Base-by-base conservation (phyloP, 2,797 vertebrate species). In the Podargus strigoides region DNA sequence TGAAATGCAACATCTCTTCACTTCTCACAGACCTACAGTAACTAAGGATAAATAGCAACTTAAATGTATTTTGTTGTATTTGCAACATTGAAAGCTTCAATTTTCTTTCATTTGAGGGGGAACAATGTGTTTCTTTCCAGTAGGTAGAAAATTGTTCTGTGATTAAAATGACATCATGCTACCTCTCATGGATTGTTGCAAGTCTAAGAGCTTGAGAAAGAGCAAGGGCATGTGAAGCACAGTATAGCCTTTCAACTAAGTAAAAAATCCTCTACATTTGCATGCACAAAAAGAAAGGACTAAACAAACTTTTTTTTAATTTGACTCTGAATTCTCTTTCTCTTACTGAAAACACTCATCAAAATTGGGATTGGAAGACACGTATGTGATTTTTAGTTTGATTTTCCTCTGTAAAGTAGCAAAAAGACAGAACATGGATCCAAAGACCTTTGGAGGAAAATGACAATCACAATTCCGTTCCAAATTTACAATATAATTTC, bases 61-160 rank as follows among this genome's bases (percentile, higher is more conserved):
- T 69, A 55, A 86, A 91, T 60, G 55, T 53, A 44, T 78, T 90
- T 85, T 92, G 74, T 80, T 93, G 95, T 94, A 87, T 82, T 94
- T 94, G 69, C 75, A 73, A 50, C 34, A 32, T 1, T 64, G 73
- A 95, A 95, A 96, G 87, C 89, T 83, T 70, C 77, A 66, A 87
- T 96, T 96, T 97, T 92, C 88, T 79, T 90, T 87, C 77, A 49
- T 4, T 4, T 74, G 70, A 88, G 42, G 67, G 68, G 56, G 83
- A 91, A 95, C 73, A 95, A 90, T 81, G 64, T 58, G 52, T 87
- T 87, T 93, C 74, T 84, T 94, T 96, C 75, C 85, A 87, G 85
- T 27, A 89, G 78, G 75, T 95, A 95, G 89, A 90, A 97, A 97
- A 96, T 87, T 91, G 83, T 94, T 79, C 93, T 79, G 83, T 85